Percentiles rank a stretch among this genome's conserved stretches.
These are phyloP conservation scores for Daktulosphaira vitifoliae DNA, from an alignment of 1,140 invertebrate genomes.

Conservation along the genomic window DNA sequence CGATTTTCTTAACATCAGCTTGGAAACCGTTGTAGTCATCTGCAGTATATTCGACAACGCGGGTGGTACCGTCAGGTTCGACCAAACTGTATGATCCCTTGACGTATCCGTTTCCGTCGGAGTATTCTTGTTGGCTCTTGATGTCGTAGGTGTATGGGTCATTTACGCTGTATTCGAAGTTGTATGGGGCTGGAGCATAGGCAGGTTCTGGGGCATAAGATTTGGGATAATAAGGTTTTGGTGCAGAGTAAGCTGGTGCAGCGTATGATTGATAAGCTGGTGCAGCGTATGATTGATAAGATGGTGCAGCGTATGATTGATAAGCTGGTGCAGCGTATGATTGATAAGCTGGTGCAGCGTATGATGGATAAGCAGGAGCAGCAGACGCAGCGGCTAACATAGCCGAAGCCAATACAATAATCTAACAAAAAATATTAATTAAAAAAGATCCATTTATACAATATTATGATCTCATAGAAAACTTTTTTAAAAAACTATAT, in stretches of 20 bases:
- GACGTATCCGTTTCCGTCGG: slow-evolving; percentile 48
- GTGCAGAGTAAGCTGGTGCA: slow-evolving; percentile 37
- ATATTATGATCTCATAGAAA: too few species aligned
- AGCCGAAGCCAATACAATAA: slow-evolving; percentile 10
- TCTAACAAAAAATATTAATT: neutral
- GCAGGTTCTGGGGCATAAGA: slow-evolving; percentile 35
- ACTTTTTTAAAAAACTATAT: too few species aligned
- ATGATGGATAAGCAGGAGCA: slow-evolving; percentile 34
- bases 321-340: slow-evolving; percentile 36
- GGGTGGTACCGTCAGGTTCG: slow-evolving; percentile 37
- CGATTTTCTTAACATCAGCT: slow-evolving; percentile 36
- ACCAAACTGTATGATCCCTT: slow-evolving; percentile 43
- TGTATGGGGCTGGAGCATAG: slow-evolving; percentile 43
- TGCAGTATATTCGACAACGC: slow-evolving; percentile 37
- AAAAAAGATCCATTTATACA: too few species aligned
- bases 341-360: slow-evolving; percentile 35
- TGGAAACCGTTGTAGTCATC: slow-evolving; percentile 38
- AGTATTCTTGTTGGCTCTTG: slow-evolving; percentile 49
- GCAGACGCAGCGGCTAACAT: slow-evolving; percentile 32
- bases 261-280: slow-evolving; percentile 36
- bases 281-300: slow-evolving; percentile 13
- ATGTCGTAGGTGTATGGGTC: slow-evolving; percentile 50
- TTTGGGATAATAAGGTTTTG: slow-evolving; percentile 25
- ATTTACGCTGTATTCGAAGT: slow-evolving; percentile 49
- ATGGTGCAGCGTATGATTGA: slow-evolving; percentile 36